Percentiles rank a stretch among this genome's conserved stretches.
Evolutionary conservation across 2,113 vertebrate species (phyloP).

Genomic region (Andinoacara biseriatus): DNA sequence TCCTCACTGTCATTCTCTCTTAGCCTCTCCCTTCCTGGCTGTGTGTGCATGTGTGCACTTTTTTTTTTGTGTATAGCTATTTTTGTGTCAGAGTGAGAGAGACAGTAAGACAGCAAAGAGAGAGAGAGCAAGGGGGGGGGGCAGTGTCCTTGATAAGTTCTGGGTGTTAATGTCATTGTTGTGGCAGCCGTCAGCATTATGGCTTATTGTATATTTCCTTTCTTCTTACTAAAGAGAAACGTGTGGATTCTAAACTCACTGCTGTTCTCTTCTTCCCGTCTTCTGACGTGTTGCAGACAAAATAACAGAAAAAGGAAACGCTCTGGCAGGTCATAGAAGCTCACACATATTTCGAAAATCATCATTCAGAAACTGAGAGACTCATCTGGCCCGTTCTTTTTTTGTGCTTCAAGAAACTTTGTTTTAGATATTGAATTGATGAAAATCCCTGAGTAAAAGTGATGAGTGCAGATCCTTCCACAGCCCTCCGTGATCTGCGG

Average conservation of each 20-base stretch:
- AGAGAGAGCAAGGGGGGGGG: background rate
- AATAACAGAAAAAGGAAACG: background rate
- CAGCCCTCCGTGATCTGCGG: background rate
- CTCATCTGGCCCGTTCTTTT: background rate
- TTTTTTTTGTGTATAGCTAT: constrained; percentile 6
- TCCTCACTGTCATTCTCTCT: constrained; percentile 30
- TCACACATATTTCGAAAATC: constrained; percentile 24
- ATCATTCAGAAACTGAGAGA: constrained; percentile 6
- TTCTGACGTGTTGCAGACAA: background rate
- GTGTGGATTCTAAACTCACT: constrained; percentile 9
- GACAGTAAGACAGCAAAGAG: background rate
- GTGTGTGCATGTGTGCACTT: constrained; percentile 17
- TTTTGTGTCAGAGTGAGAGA: background rate
- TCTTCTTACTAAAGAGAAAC: constrained; percentile 13
- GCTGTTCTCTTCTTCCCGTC: background rate
- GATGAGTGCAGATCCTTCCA: background rate
- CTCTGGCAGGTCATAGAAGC: constrained; percentile 17
- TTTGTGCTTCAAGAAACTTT: background rate
- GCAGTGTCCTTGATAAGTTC: constrained; percentile 68
- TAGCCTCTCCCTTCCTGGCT: constrained; percentile 14
- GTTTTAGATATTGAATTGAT: background rate
- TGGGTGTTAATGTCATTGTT: constrained; percentile 68
- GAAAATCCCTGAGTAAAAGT: background rate
- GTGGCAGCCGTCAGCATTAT: constrained; percentile 57
- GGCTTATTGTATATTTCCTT: constrained; percentile 21